These are phyloP conservation scores for Nesidiocoris tenuis DNA, from an alignment of 2,888 invertebrate species.

Conservation along the genomic window DNA sequence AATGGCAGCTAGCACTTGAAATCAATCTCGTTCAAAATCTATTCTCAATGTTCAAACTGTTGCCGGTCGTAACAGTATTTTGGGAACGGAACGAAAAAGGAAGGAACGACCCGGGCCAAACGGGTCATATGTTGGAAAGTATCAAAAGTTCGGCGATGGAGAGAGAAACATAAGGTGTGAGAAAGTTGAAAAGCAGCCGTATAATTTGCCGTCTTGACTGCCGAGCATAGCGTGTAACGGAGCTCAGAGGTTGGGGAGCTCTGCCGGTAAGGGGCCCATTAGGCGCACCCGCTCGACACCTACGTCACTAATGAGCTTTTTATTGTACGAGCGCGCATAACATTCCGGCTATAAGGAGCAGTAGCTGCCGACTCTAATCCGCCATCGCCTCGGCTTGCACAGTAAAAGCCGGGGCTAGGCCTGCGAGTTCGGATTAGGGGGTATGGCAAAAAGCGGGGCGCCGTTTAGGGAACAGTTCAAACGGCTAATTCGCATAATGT, in stretches of 20 bases:
- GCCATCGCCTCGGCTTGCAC: not conserved
- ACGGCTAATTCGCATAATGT: too few species aligned
- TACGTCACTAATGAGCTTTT: conserved; percentile 22
- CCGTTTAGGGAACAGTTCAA: too few species aligned
- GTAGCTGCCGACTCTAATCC: not conserved
- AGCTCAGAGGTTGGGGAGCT: not conserved
- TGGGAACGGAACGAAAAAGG: not conserved
- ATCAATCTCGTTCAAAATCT: not conserved
- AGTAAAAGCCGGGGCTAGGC: not conserved
- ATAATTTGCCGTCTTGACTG: not conserved
- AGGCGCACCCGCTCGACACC: not conserved
- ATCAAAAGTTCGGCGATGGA: not conserved
- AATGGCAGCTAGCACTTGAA: not conserved
- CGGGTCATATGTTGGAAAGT: not conserved
- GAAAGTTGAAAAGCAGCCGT: not conserved
- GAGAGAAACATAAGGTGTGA: not conserved
- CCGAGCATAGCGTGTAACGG: not conserved
- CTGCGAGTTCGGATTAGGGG: not conserved
- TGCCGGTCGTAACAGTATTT: not conserved
- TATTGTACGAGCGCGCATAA: conserved; percentile 1
- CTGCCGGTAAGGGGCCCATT: conserved; percentile 4
- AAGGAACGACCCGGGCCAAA: not conserved
- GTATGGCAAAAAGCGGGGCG: too few species aligned
- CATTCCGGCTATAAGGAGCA: not conserved
- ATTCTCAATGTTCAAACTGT: not conserved